phyloP scores from a whole-genome alignment of 1,140 invertebrate genomes.

The Drosophila melanica region DNA sequence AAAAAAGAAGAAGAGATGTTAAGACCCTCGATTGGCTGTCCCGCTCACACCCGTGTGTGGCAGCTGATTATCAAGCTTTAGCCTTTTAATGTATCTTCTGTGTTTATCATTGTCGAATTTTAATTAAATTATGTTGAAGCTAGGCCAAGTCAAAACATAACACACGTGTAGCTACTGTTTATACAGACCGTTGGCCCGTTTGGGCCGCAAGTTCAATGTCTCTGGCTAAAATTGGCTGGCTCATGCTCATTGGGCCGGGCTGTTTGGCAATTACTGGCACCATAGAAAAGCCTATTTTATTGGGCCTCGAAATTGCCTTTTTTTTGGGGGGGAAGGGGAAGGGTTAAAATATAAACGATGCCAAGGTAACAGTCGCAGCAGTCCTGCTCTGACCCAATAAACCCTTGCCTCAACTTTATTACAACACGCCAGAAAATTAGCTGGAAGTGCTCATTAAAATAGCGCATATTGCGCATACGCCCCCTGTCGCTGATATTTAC shows the following conservation, averaged over 20 bases:
- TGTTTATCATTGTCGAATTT: constrained; percentile 81
- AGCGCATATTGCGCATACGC: constrained; percentile 44
- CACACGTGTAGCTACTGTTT: constrained; percentile 42
- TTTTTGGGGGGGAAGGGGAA: not conserved
- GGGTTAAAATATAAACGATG: constrained; percentile 11
- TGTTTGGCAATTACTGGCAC: constrained; percentile 32
- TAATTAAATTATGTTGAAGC: constrained; percentile 67
- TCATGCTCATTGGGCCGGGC: not conserved
- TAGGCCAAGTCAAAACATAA: constrained; percentile 5
- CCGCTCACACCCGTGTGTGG: constrained; percentile 6
- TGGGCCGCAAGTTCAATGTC: constrained; percentile 49
- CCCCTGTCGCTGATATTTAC: constrained; percentile 5
- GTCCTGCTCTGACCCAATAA: constrained; percentile 38
- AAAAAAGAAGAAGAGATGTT: not conserved
- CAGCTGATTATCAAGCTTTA: constrained; percentile 56
- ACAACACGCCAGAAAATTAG: constrained; percentile 28
- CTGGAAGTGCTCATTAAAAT: constrained; percentile 43
- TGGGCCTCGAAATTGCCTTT: constrained; percentile 20
- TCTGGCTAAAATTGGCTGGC: constrained; percentile 12
- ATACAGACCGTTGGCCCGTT: constrained; percentile 13
- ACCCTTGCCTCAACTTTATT: constrained; percentile 33
- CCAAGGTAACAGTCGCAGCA: constrained; percentile 33
- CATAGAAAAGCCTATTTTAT: constrained; percentile 32
- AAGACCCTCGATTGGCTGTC: constrained; percentile 16
- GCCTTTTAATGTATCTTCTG: constrained; percentile 74